Conservation (phyloP, 2,797 vertebrate species). For the Sebastes kiyomatsui region DNA sequence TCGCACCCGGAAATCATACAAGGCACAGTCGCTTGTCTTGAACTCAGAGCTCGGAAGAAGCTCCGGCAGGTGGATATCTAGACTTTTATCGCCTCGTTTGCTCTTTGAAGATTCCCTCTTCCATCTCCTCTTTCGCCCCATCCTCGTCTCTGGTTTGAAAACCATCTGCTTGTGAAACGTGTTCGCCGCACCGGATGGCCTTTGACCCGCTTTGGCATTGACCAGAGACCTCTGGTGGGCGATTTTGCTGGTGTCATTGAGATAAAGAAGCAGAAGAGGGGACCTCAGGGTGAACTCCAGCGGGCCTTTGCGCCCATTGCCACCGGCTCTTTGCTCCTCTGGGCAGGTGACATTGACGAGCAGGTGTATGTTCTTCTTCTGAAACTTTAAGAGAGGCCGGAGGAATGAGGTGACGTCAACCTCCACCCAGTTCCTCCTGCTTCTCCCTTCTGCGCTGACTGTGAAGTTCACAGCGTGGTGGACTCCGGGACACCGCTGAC, state of each 20-base stretch:
- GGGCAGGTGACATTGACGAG: slow-evolving; percentile 88
- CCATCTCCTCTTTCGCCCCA: slow-evolving; percentile 73
- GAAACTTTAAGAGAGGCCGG: slow-evolving; percentile 82
- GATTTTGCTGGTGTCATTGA: slow-evolving; percentile 89
- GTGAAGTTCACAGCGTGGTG: slow-evolving; percentile 79
- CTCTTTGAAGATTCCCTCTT: slow-evolving; percentile 68
- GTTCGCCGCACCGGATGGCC: not conserved
- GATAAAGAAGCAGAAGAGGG: slow-evolving; percentile 91
- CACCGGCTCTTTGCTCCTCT: slow-evolving; percentile 35
- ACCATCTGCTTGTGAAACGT: slow-evolving; percentile 39
- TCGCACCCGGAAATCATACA: slow-evolving; percentile 90
- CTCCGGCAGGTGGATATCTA: slow-evolving; percentile 77
- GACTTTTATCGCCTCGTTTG: slow-evolving; percentile 53
- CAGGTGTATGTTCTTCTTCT: slow-evolving; percentile 84
- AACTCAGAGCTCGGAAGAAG: slow-evolving; percentile 81
- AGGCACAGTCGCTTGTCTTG: slow-evolving; percentile 89
- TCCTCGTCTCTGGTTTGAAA: slow-evolving; percentile 52
- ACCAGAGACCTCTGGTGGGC: slow-evolving; percentile 76
- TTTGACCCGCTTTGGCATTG: slow-evolving; percentile 4
- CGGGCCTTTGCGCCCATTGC: slow-evolving; percentile 6
- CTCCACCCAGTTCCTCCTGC: slow-evolving; percentile 86
- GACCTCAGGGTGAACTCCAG: slow-evolving; percentile 71
- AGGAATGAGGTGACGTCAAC: slow-evolving; percentile 90
- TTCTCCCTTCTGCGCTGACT: slow-evolving; percentile 68
- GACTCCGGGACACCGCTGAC: slow-evolving; percentile 70